Base-by-base conservation (phyloP, 1,140 invertebrate genomes). In the Cotesia vestalis region DNA sequence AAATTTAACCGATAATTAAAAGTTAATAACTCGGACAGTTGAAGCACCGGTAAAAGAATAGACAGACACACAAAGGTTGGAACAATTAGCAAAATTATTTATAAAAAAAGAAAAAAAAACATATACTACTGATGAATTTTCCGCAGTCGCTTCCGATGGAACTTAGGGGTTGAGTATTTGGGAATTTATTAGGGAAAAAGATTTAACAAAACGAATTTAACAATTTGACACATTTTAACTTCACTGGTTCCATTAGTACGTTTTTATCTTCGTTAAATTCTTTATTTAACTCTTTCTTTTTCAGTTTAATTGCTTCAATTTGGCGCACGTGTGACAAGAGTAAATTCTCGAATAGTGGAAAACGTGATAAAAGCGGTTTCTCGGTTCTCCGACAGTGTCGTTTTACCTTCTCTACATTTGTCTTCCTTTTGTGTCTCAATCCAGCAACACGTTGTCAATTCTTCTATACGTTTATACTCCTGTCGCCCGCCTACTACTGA, bases 361-460 rank as follows among this genome's bases (percentile, higher is more conserved):
- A 73, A 76, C 75, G 75, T 76, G 75, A 76, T 73, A 73, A 76
- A 76, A 76, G 69, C 64, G 40, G 46, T 71, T 72, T 72, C 68
- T 63, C 52, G 40, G 40, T 20, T 63, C 62, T 60, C 59, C 27
- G 36, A 71, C 51, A 53, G 40, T 66, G 27, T 62, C 52, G 70
- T 69, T n/a, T 66, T 9, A 11, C 17, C 14, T 57, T 38, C 36
- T 57, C 9, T 46, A 38, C 62, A 53, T 35, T 38, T 66, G 12
- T 64, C 68, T 52, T 36, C 14, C n/a, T 60, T 69, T 66, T 66
- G 11, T 70, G 60, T 61, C 36, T 46, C 57, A 11, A 20, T 59
- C 27, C 27, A 27, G 20, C 40, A 46, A 59, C 20, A 20, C 57
- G 9, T 59, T 59, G 57, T 59, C 57, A 59, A 6, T 46, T 46